Evolutionary conservation across 2,113 vertebrate genomes (phyloP).

Genomic region (Elgaria multicarinata): DNA sequence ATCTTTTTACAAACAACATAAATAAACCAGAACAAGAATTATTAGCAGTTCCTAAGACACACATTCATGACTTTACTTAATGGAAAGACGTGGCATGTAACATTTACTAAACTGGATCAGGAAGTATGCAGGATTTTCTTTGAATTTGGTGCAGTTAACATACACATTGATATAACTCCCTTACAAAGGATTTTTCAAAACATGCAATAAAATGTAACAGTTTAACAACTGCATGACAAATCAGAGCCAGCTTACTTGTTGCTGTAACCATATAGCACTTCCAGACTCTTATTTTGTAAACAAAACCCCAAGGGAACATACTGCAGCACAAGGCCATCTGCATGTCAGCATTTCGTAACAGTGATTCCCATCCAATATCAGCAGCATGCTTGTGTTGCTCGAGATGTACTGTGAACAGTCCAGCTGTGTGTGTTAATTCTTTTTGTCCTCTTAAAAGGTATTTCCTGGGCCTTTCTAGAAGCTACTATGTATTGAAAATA

Average conservation of each 20-base stretch:
- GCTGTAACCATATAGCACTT: background rate
- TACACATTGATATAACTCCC: background rate
- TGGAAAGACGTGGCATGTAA: background rate
- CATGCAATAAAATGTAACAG: background rate
- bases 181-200: background rate
- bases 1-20: background rate
- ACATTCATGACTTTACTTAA: background rate
- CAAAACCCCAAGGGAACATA: background rate
- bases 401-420: background rate
- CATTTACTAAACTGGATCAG: background rate
- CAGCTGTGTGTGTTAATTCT: background rate
- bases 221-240: background rate
- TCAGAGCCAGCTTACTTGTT: background rate
- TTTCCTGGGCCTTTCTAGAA: background rate
- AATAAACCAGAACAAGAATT: background rate
- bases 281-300: constrained; percentile 1
- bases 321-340: background rate
- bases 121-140: background rate
- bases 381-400: background rate
- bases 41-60: background rate
- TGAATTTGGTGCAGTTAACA: background rate
- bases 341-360: constrained; percentile 9
- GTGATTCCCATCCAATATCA: background rate
- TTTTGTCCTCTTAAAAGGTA: background rate
- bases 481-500: background rate